Conservation (phyloP, 2,113 vertebrate species). For the Aplodontia rufa region DNA sequence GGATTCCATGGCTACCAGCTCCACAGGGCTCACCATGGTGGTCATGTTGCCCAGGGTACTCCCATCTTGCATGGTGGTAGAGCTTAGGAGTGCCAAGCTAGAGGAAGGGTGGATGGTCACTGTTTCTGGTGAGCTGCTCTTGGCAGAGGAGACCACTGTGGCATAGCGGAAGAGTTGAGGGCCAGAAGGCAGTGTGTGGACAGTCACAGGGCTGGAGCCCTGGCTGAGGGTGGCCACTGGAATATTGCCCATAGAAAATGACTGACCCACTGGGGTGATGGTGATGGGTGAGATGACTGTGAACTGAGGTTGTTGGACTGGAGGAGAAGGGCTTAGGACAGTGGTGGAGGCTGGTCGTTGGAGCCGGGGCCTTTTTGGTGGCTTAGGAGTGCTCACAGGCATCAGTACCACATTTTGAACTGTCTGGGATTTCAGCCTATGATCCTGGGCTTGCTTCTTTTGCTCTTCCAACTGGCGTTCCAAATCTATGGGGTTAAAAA, state of each 20-base stretch:
- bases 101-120: constrained; percentile 93
- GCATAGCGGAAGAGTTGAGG: constrained; percentile 94
- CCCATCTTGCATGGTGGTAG: constrained; percentile 90
- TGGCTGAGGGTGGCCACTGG: constrained; percentile 89
- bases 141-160: constrained; percentile 88
- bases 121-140: constrained; percentile 87
- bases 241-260: constrained; percentile 90
- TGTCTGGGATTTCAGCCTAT: constrained; percentile 88
- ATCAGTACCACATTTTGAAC: constrained; percentile 90
- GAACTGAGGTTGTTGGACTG: constrained; percentile 91
- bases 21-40: constrained; percentile 89
- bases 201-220: constrained; percentile 88
- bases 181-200: constrained; percentile 89
- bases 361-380: constrained; percentile 93
- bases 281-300: constrained; percentile 89
- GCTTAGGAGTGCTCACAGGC: constrained; percentile 87
- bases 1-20: constrained; percentile 92
- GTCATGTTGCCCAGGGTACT: constrained; percentile 88
- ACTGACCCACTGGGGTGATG: constrained; percentile 86
- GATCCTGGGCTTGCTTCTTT: constrained; percentile 90
- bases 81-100: constrained; percentile 92
- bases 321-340: constrained; percentile 88
- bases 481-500: constrained; percentile 84
- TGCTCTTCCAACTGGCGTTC: constrained; percentile 96
- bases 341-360: constrained; percentile 94